Evolutionary conservation across 2,113 vertebrate species (phyloP), one percentile per base, ranked within the genome.

Genomic region (Sinosuthora webbiana): DNA sequence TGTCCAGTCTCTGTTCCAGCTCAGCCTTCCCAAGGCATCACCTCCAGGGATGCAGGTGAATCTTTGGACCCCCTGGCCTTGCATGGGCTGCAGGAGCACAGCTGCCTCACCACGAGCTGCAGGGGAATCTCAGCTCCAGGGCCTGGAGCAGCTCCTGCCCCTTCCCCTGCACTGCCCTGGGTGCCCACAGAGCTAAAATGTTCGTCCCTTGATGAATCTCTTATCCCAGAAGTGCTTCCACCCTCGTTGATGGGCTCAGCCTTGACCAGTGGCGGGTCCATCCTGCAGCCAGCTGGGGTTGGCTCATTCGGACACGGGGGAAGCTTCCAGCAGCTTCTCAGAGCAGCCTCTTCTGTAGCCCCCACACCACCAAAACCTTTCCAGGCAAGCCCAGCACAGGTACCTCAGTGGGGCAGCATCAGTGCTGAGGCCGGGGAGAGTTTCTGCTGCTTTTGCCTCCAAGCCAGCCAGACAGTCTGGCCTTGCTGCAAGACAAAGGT

Each of bases 271-370:
- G 1, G 27, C 0, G 1, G 33, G 20, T 57, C 73, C 35, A 3
- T 31, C 63, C 64, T 49, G 45, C 31, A 57, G 33, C 37, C 37
- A 5, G 35, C 22, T 19, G 24, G n/a, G 53, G 7, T 11, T 35
- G 22, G 7, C 39, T 79, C 52, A 5, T 14, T 4, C 1, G 0
- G 52, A 22, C 37, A 25, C 0, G 0, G 33, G 8, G 8, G 24
- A 59, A 57, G 23, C 33, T 78, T 21, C 81, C 75, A 70, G 73
- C 20, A 78, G 24, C 37, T 65, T 30, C 57, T 47, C 33, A 52
- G 37, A 35, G 52, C 39, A 73, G 13, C 39, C 39, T 19, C 18
- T 28, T 15, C 44, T 91, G 59, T 1, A 20, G 7, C 33, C 39
- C 44, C 21, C 27, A 10, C 10, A 7, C 6, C 1, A 2, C 30